phyloP scores from a whole-genome alignment of 2,888 invertebrate genomes.

The Bruchidius siliquastri region DNA sequence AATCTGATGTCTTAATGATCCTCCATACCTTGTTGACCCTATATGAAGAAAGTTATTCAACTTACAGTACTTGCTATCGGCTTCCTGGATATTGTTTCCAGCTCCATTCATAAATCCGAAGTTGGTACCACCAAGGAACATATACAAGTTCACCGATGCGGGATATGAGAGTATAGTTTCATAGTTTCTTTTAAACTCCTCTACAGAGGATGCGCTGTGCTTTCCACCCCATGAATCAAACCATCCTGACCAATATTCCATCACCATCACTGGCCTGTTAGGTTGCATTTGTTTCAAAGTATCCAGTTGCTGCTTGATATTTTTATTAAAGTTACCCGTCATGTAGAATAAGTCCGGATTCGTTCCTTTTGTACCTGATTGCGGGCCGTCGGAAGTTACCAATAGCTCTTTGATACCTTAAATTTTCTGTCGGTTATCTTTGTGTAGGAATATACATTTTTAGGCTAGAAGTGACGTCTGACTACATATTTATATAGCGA shows the following conservation, averaged over 20 bases:
- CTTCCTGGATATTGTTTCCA: conserved; percentile 14
- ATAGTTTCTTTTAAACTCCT: conserved; percentile 8
- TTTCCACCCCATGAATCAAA: conserved; percentile 54
- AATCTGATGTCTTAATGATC: too few species aligned
- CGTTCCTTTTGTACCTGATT: conserved; percentile 28
- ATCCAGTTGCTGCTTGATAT: conserved; percentile 17
- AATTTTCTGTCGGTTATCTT: too few species aligned
- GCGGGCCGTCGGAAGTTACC: conserved; percentile 52
- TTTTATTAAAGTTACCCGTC: conserved; percentile 22
- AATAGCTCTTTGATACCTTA: conserved; percentile 42
- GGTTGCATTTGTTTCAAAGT: conserved; percentile 21
- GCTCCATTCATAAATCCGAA: conserved; percentile 61
- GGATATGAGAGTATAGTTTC: conserved; percentile 33
- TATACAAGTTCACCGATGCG: conserved; percentile 79
- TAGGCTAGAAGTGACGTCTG: too few species aligned
- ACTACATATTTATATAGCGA: too few species aligned
- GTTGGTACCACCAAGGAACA: conserved; percentile 89
- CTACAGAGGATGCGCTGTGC: conserved; percentile 17
- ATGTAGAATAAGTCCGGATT: conserved; percentile 42
- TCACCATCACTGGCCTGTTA: conserved; percentile 51
- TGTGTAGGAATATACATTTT: too few species aligned
- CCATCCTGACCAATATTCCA: conserved; percentile 61
- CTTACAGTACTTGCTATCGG: conserved; percentile 8
- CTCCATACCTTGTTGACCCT: too few species aligned
- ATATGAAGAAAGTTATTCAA: too few species aligned